Percentiles rank a stretch among this genome's conserved stretches.
Conservation (phyloP, 2,113 vertebrate genomes). For the Elgaria multicarinata region DNA sequence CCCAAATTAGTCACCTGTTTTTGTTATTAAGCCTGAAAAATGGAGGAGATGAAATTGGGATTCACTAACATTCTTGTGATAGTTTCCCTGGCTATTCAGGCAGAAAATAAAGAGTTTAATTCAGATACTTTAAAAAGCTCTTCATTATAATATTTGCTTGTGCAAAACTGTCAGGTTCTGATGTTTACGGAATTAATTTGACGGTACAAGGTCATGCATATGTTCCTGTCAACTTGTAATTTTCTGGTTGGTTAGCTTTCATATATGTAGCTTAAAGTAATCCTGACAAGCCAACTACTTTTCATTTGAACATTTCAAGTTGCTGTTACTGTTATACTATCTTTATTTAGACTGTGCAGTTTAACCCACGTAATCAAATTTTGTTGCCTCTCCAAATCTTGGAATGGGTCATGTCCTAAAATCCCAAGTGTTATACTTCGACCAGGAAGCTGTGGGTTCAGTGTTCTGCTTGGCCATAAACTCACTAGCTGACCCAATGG, state of each 20-base stretch:
- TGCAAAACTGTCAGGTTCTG: neutral
- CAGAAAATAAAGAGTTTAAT: neutral
- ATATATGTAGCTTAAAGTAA: neutral
- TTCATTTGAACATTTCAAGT: neutral
- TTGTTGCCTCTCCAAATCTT: neutral
- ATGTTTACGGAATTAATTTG: neutral
- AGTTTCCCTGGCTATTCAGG: neutral
- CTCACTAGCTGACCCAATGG: neutral
- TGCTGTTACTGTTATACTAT: neutral
- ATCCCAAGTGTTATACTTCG: neutral
- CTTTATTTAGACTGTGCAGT: neutral
- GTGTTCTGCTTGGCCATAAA: neutral
- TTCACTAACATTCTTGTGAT: neutral
- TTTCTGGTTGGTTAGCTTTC: neutral
- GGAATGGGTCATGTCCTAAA: neutral
- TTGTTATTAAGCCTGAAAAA: neutral
- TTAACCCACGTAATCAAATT: neutral
- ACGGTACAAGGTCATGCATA: neutral
- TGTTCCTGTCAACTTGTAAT: conserved; percentile 1
- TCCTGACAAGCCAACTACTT: neutral
- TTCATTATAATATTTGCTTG: neutral
- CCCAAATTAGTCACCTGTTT: neutral
- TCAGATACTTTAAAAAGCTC: neutral
- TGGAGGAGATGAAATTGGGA: neutral
- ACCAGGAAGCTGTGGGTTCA: neutral